These are phyloP conservation scores for Ammodytes dubius DNA, from an alignment of 2,113 vertebrate genomes.

Conservation along the genomic window DNA sequence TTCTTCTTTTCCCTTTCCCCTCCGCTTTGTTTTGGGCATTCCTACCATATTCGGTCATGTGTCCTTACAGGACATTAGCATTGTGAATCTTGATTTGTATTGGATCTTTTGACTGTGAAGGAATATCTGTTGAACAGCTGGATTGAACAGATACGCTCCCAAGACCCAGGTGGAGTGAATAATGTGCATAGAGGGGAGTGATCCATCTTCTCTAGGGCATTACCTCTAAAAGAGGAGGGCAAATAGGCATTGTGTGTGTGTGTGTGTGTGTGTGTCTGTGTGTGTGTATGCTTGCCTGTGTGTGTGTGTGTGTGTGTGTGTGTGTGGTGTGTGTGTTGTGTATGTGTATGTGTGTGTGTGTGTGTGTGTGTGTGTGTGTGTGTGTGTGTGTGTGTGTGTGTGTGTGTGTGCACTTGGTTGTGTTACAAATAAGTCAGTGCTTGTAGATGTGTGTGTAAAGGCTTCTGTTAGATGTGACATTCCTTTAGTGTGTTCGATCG, in stretches of 20 bases:
- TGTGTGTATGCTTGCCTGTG: conserved; percentile 2
- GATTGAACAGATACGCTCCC: conserved; percentile 43
- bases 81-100: conserved; percentile 19
- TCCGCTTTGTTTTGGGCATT: conserved; percentile 1
- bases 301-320: conserved; percentile 19
- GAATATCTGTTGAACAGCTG: conserved; percentile 38
- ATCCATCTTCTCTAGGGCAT: conserved; percentile 63
- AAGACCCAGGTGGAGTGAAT: conserved; percentile 47
- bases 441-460: conserved; percentile 29
- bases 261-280: conserved; percentile 11
- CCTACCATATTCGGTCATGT: background rate
- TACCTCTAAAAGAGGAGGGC: conserved; percentile 40
- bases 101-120: conserved; percentile 38
- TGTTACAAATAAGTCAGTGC: conserved; percentile 26
- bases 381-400: conserved; percentile 1
- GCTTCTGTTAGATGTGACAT: conserved; percentile 64
- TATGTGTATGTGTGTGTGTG: conserved; percentile 11
- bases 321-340: background rate
- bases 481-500: conserved; percentile 69
- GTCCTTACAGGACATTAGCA: background rate
- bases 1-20: background rate
- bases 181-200: conserved; percentile 46
- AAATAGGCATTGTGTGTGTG: conserved; percentile 26
- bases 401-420: background rate
- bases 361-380: conserved; percentile 8